Evolutionary conservation across 2,797 vertebrate genomes (phyloP), one percentile per base, ranked within the genome.

Genomic region (Microctenopoma steveboyesi): DNA sequence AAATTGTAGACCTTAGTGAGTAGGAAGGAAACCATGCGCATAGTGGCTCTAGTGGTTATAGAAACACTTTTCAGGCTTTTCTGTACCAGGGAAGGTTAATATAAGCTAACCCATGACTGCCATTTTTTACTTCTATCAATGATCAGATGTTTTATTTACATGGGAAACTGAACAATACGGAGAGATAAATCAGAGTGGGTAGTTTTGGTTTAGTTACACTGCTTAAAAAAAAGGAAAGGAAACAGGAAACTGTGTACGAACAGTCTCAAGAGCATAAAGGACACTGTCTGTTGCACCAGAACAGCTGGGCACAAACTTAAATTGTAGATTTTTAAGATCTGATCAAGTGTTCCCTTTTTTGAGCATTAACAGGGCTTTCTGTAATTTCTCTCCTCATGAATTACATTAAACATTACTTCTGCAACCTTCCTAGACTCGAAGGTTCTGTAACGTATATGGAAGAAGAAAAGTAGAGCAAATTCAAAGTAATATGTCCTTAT

Each of bases 371-470:
- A 35, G 42, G n/a, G 47, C 25, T 51, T 30, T 12, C 2, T 47
- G 3, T 67, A 46, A 47, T 57, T 28, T 64, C 57, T 45, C 58
- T 64, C 40, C 47, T 54, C 27, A 54, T 45, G 18, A 69, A 62
- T 33, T 33, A 33, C 30, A 33, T 33, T 33, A 68, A 76, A 40
- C 12, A 72, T 16, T 0, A 4, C 62, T 37, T 42, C 30, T 35
- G 18, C 25, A 27, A 10, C 53, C 47, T 52, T 72, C 10, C 12
- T 61, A 46, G 4, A 42, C 11, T 15, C 45, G 1, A 57, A 7
- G 13, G 50, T 43, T 65, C 3, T 51, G 18, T 30, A 30, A 43
- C 28, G 49, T 10, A 51, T 0, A 63, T 48, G 18, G 30, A 33
- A 42, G 33, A 28, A 22, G 1, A 73, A 76, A 52, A 55, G 43